Percentiles rank a stretch among this genome's conserved stretches.
These are phyloP conservation scores for Stegodyphus dumicola DNA, from an alignment of 1,140 invertebrate genomes.

Conservation along the genomic window DNA sequence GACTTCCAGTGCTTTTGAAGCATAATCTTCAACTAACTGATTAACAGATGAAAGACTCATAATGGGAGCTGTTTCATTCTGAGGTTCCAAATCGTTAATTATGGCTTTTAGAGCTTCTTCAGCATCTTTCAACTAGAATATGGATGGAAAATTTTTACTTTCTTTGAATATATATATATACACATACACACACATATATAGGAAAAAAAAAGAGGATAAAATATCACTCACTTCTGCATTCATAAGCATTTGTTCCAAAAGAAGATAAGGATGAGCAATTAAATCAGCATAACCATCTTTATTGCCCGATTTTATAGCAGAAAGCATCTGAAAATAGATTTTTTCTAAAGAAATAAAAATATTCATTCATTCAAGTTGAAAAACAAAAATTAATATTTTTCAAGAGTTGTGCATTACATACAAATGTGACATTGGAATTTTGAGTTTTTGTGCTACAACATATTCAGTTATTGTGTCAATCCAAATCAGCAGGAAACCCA, in stretches of 20 bases:
- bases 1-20: constrained; percentile 51
- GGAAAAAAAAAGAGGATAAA: background rate
- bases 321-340: constrained; percentile 41
- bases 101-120: constrained; percentile 47
- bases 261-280: constrained; percentile 39
- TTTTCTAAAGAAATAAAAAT: constrained; percentile 3
- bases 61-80: constrained; percentile 12
- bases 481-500: too few relatives aligned
- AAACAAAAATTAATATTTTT: too few relatives aligned
- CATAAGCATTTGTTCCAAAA: constrained; percentile 58
- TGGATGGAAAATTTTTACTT: background rate
- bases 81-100: background rate
- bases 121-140: constrained; percentile 40
- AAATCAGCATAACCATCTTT: constrained; percentile 33
- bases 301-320: constrained; percentile 22
- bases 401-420: too few relatives aligned
- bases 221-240: constrained; percentile 48
- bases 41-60: constrained; percentile 33
- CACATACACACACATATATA: background rate
- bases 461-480: too few relatives aligned
- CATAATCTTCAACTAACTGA: constrained; percentile 54
- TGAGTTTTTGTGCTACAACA: too few relatives aligned
- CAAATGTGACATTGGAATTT: too few relatives aligned
- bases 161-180: too few relatives aligned
- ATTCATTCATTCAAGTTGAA: too few relatives aligned